Evolutionary conservation across 2,113 vertebrate species (phyloP).

Genomic region (Microcebus tavaratra): DNA sequence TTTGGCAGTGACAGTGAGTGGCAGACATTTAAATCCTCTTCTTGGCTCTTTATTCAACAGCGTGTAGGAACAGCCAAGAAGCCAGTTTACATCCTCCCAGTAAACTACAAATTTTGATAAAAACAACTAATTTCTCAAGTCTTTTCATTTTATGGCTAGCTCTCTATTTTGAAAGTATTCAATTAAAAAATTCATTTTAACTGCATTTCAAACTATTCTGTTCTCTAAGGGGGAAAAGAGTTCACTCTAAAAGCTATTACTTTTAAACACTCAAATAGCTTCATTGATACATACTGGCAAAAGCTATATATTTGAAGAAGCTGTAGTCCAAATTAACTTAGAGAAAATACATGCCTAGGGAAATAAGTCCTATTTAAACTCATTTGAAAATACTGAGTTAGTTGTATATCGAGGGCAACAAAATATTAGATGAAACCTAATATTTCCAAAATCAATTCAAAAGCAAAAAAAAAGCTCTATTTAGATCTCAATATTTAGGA

Average conservation of each 20-base stretch:
- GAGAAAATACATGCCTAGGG: not conserved
- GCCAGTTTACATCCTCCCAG: not conserved
- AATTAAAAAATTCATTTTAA: too few relatives aligned
- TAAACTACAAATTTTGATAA: not conserved
- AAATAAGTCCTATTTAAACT: not conserved
- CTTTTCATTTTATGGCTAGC: not conserved
- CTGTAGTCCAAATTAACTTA: not conserved
- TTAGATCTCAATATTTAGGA: too few relatives aligned
- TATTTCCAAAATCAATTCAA: not conserved
- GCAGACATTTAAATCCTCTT: not conserved
- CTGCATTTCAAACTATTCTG: not conserved
- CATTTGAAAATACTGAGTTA: constrained; percentile 14
- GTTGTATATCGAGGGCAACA: not conserved
- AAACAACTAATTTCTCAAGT: not conserved
- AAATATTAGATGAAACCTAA: not conserved
- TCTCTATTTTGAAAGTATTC: not conserved
- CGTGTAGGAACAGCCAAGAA: not conserved
- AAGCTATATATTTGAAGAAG: not conserved
- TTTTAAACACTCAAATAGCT: not conserved
- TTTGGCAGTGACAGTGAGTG: not conserved
- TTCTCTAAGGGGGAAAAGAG: not conserved
- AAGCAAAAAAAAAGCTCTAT: not conserved
- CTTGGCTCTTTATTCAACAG: not conserved
- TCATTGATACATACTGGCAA: not conserved
- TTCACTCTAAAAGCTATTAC: not conserved